Percentiles rank a stretch among this genome's conserved stretches.
These are phyloP conservation scores for Brachionus rotundiformis DNA, from an alignment of 1,140 invertebrate species.

Conservation along the genomic window DNA sequence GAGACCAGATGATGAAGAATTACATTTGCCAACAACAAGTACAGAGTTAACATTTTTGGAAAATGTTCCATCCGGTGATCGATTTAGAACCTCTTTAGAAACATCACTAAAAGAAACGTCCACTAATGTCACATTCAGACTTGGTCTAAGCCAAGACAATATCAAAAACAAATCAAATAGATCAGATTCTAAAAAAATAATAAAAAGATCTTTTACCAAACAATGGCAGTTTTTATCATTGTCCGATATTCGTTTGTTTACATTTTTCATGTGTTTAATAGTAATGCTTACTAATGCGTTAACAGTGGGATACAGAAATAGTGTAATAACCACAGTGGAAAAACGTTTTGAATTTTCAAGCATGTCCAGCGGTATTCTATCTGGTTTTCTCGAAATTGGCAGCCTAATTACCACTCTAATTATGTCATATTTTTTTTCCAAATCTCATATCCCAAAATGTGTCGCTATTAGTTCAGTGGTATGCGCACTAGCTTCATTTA, in stretches of 20 bases:
- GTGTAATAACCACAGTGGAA: slow-evolving; percentile 93
- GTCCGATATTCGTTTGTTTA: slow-evolving; percentile 75
- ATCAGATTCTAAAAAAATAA: slow-evolving; percentile 52
- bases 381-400: slow-evolving; percentile 90
- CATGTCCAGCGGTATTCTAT: slow-evolving; percentile 84
- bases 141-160: neutral
- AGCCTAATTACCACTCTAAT: slow-evolving; percentile 90
- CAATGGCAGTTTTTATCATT: neutral
- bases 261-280: slow-evolving; percentile 83
- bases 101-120: slow-evolving; percentile 53
- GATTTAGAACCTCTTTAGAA: slow-evolving; percentile 50
- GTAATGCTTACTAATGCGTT: slow-evolving; percentile 71
- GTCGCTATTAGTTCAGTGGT: slow-evolving; percentile 85
- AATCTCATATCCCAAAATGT: slow-evolving; percentile 91
- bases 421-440: slow-evolving; percentile 88
- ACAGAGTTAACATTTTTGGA: slow-evolving; percentile 35
- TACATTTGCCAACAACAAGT: slow-evolving; percentile 15
- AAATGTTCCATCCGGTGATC: neutral
- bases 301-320: slow-evolving; percentile 78
- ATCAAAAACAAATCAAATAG: neutral
- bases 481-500: slow-evolving; percentile 80
- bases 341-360: slow-evolving; percentile 93
- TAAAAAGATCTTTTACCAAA: slow-evolving; percentile 54
- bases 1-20: neutral
- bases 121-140: neutral